Base-by-base conservation (phyloP, 2,797 vertebrate species). In the Zalophus californianus region DNA sequence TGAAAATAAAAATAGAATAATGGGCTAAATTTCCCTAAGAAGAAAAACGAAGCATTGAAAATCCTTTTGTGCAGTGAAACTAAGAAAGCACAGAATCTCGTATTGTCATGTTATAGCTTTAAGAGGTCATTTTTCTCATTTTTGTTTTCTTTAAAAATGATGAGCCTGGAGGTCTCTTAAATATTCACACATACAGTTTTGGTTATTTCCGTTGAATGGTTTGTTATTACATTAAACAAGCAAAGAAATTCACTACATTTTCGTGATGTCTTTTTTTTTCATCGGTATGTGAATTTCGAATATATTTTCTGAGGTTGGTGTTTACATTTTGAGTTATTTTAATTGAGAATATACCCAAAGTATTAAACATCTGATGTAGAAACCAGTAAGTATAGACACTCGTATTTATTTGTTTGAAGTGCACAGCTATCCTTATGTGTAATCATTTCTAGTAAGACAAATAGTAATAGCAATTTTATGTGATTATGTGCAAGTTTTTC, bases 321-420 rank as follows among this genome's bases (percentile, higher is more conserved):
- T 90, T 95, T 95, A 95, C 97, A 44, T 80, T 83, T 94, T 94
- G 27, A 94, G 54, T 95, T 97, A 52, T 78, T 91, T 97, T 96
- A 82, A 86, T 87, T 92, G 89, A 41, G 54, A 93, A 96, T 80
- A 54, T 60, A 72, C 0, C 35, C n/a, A 70, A 97, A 90, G 29
- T 60, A 72, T 84, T 83, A 97, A 91, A 70, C 29, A 93, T 80
- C 20, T 89, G 50, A 84, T 77, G 2, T 62, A 54, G 44, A 94
- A 73, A 87, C 15, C 89, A 54, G 14, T 83, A 83, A 60, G 18
- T 56, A 32, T 60, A 64, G 16, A 84, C 18, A 54, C 16, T 82
- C 44, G 23, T 82, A 88, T 87, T 84, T 90, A 48, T 72, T 66
- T 85, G 78, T 84, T 92, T 97, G 66, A 95, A 90, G 50, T 80